Base-by-base conservation (phyloP, 1,140 invertebrate genomes). In the Maniola jurtina region DNA sequence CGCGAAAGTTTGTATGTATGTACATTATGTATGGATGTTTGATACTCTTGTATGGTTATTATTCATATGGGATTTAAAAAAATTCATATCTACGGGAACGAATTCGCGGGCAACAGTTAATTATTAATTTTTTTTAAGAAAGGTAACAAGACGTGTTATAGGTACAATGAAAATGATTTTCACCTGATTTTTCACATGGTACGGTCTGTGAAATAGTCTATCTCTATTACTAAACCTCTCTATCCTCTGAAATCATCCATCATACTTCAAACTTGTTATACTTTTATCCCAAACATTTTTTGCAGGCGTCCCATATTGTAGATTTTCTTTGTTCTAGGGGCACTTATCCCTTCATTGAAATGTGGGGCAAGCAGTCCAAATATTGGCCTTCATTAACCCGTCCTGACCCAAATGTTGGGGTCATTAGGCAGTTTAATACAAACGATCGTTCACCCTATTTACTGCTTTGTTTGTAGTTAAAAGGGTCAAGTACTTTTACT, bases 401-500 rank as follows among this genome's bases (percentile, higher is more conserved):
- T 55, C 34, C 10, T 34, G 52, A 55, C 52, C 52, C 33, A 55
- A 55, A 55, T 55, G 52, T 13, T 55, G 33, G 52, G 10, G 52
- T 55, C 25, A 55, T 55, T 55, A 55, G 52, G 10, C 10, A 33
- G 52, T 55, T 52, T 16, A 33, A 34, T 55, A 55, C 52, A 34
- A 33, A 55, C 52, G 52, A 34, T 55, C 33, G 52, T 55, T 55
- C 33, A 55, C 52, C 52, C 52, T 7, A 55, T 55, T 34, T 13
- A 34, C 25, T 55, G 34, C 25, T 25, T 15, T 55, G 6, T 55
- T 55, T 34, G 52, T 55, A 16, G 48, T 50, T 50, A 50, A 50
- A 50, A 55, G 52, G 52, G 52, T 55, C 52, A 34, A 55, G 52
- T 55, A 55, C 52, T 55, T 52, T 11, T 48, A 14, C 6, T 52